These are phyloP conservation scores for Vireo griseus DNA, from an alignment of 2,797 vertebrate genomes.

Conservation along the genomic window DNA sequence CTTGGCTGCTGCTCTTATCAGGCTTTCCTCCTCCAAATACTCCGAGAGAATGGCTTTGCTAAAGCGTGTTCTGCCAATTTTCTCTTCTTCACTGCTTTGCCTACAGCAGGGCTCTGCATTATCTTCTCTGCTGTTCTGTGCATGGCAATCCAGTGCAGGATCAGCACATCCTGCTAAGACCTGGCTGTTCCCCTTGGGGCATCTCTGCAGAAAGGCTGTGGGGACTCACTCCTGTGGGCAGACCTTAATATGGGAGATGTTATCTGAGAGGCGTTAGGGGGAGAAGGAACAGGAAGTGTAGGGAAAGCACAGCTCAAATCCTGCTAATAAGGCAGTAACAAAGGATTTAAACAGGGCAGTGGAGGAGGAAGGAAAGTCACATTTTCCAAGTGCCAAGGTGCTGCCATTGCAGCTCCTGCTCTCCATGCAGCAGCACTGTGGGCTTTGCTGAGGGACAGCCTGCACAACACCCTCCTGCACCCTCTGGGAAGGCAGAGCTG, in stretches of 20 bases:
- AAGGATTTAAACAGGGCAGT: background rate
- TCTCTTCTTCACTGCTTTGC: background rate
- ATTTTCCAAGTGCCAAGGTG: background rate
- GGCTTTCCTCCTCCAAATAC: background rate
- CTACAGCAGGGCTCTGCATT: background rate
- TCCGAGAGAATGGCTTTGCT: background rate
- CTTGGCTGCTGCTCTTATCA: background rate
- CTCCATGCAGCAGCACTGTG: background rate
- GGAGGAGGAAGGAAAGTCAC: background rate
- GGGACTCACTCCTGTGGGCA: background rate
- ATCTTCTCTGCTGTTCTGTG: background rate
- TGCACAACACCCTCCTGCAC: background rate
- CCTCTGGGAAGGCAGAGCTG: background rate
- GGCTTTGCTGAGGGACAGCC: background rate
- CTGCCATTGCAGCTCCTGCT: background rate
- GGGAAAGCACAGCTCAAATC: background rate
- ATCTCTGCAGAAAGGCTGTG: background rate
- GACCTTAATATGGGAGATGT: rapidly evolving
- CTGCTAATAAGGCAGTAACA: background rate
- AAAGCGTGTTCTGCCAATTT: background rate
- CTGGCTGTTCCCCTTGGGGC: background rate
- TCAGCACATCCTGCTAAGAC: background rate
- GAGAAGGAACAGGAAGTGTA: background rate
- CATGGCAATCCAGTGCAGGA: background rate
- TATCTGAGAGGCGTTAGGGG: background rate